phyloP scores from a whole-genome alignment of 2,888 invertebrate genomes.

The Mesorhabditis spiculigera region DNA sequence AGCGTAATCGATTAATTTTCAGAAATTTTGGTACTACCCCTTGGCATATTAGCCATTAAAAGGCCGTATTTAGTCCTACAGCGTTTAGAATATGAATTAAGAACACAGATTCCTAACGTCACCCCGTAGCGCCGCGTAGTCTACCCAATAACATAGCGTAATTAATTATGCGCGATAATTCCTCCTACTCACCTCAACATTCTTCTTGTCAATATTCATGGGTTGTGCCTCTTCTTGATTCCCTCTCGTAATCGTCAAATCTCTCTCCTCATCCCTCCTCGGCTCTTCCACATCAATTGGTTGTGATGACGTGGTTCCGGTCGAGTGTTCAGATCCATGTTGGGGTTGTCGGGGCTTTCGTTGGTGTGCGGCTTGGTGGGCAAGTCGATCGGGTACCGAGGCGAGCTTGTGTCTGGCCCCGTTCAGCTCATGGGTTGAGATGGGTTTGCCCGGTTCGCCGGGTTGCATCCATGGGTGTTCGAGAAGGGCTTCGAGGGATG shows the following conservation, averaged over 20 bases:
- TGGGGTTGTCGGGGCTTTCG: background rate
- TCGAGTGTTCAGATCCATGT: background rate
- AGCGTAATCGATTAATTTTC: too few species aligned
- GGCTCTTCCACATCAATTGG: background rate
- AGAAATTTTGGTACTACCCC: too few species aligned
- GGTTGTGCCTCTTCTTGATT: background rate
- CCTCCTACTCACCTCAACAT: conserved; percentile 9
- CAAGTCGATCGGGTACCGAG: conserved; percentile 16
- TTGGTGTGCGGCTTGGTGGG: background rate
- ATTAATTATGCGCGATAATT: background rate
- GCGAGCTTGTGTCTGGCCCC: conserved; percentile 13
- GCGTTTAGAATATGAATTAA: too few species aligned
- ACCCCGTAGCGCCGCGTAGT: too few species aligned
- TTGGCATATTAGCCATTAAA: too few species aligned
- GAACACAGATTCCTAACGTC: too few species aligned
- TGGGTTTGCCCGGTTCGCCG: background rate
- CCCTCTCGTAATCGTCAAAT: background rate
- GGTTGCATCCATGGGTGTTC: conserved; percentile 18
- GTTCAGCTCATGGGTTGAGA: conserved; percentile 10
- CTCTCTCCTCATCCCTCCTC: background rate
- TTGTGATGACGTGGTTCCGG: background rate
- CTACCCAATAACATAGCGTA: too few species aligned
- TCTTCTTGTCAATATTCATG: background rate
- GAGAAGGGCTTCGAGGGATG: conserved; percentile 16
- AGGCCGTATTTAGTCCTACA: too few species aligned